Base-by-base conservation (phyloP, 64 coral and sea anemone species). In the Montipora capricornis region DNA sequence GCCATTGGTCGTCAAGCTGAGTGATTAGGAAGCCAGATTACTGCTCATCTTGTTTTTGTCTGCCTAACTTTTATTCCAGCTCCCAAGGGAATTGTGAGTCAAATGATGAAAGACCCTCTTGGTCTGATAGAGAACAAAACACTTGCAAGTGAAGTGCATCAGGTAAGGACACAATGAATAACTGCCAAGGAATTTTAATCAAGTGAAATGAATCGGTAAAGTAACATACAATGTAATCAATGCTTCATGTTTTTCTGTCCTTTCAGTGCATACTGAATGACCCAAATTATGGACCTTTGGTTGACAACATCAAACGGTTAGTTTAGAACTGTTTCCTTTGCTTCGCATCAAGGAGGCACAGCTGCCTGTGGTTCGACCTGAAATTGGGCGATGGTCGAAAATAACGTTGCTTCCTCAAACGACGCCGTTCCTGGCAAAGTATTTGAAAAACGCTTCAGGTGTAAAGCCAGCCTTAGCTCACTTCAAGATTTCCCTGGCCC, bases 261-360 rank as follows among this genome's bases (percentile, higher is more conserved):
- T 89, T 89, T 14, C 49, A 99, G 98, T 99, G 98, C 64, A 96
- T 99, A 61, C 76, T 96, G 44, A 96, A 96, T 87, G 98, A 99
- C 81, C 95, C 95, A 47, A 96, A 99, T 60, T 99, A 94, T 87
- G 98, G 98, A 51, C 98, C 98, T 49, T 91, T 99, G 59, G 82
- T 96, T 16, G 98, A 99, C 90, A 96, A 99, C 66, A 99, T 99
- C 20, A 99, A 99, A 90, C 92, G 95, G 98, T 99, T 95, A 80
- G 37, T 66, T 76, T 10, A 10, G 10, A 55, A 10, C 52, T 5
- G 52, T 55, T 55, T 55, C 52, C 0, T 10, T 10, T 55, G 10
- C 52, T 55, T 10, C 52, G 0, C 52, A 37, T 37, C 37, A 37
- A 37, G 37, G 37, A 37, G 37, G 53, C 53, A 57, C 11, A 57